Base-by-base conservation (phyloP, 2,113 vertebrate genomes). In the Nannospalax galili region DNA sequence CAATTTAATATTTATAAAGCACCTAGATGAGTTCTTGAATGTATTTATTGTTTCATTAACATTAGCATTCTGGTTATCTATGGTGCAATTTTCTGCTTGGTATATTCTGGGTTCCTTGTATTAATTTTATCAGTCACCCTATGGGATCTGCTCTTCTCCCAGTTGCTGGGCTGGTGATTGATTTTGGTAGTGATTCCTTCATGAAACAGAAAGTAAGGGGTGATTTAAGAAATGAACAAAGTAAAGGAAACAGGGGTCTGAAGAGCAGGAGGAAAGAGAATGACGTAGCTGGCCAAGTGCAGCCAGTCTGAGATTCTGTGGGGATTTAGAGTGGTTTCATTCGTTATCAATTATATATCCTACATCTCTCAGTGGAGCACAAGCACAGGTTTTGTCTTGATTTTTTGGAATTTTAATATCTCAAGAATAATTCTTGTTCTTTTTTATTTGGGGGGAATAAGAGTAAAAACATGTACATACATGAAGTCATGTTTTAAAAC, bases 361-460 rank as follows among this genome's bases (percentile, higher is more conserved):
- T 32, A 35, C 15, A 64, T 35, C 32, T 10, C 32, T 15, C 26
- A 79, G 15, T 5, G 19, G 37, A 95, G 14, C 22, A 12, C 30
- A 77, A 15, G 40, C 45, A 88, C 9, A 56, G n/a, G 37, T 67
- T 73, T 91, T 52, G 24, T 74, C 22, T 87, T 17, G 48, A 73
- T 40, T 60, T 32, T 5, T 84, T 30, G 75, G 48, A 86, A 88
- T 84, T 10, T 32, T 90, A 32, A 56, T 65, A 70, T 79, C n/a
- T 92, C 40, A 35, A 42, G 40, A 65, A 26, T 7, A 20, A 60
- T 73, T 91, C 3, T 5, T 74, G 10, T 48, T 95, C 6, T 8
- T 60, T 92, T 92, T 74, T 92, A 42, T 65, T 79, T 88, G 32
- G 22, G 20, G 32, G 22, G 20, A 90, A 81, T 90, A 37, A 81